Conservation (phyloP, 2,113 vertebrate genomes). For the Dascyllus trimaculatus region DNA sequence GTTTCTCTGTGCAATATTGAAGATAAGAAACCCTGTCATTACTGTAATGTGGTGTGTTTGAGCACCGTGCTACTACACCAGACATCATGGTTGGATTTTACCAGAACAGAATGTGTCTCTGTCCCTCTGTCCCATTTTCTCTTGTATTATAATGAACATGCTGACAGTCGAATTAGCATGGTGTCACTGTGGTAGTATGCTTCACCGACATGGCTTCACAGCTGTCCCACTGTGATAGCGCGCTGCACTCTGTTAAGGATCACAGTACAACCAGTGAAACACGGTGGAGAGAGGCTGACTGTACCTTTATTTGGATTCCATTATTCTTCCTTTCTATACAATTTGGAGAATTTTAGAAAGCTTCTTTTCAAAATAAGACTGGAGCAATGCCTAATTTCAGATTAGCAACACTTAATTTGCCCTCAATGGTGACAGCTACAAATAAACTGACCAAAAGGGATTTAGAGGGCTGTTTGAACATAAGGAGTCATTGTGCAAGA, state of each 20-base stretch:
- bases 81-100: conserved; percentile 56
- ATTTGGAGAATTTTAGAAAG: conserved; percentile 6
- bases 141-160: conserved; percentile 68
- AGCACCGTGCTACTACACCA: conserved; percentile 29
- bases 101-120: conserved; percentile 47
- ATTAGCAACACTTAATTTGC: conserved; percentile 25
- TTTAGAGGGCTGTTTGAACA: too few species aligned
- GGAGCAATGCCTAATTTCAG: neutral
- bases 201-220: conserved; percentile 57
- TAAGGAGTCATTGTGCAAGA: too few species aligned
- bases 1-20: conserved; percentile 42
- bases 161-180: conserved; percentile 77
- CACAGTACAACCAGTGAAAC: conserved; percentile 47
- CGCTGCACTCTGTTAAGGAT: conserved; percentile 50
- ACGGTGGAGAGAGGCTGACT: conserved; percentile 14
- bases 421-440: too few species aligned
- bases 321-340: conserved; percentile 7
- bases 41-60: conserved; percentile 50
- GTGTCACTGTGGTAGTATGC: conserved; percentile 62
- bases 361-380: conserved; percentile 10
- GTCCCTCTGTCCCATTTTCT: conserved; percentile 40
- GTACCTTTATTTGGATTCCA: conserved; percentile 31
- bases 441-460: neutral
- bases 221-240: conserved; percentile 76
- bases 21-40: conserved; percentile 63